Evolutionary conservation across 2,888 invertebrate genomes (phyloP).

Genomic region (Eristalis pertinax): DNA sequence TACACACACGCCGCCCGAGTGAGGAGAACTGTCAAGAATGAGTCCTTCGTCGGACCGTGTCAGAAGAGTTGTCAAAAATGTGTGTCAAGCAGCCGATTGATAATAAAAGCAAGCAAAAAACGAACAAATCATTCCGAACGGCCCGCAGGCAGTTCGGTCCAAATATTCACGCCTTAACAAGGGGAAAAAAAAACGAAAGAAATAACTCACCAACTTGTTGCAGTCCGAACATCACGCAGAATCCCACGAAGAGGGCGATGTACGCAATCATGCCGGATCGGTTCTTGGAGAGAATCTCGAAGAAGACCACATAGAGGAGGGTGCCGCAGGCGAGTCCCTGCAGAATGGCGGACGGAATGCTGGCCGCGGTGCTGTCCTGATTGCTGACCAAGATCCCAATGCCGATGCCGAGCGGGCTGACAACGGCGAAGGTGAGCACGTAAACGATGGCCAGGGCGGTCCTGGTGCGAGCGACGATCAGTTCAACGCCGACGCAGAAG

Average conservation of each 20-base stretch:
- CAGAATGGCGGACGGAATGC: conserved; percentile 84
- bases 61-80: no score
- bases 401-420: conserved; percentile 90
- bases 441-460: conserved; percentile 85
- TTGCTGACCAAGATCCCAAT: conserved; percentile 87
- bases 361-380: conserved; percentile 83
- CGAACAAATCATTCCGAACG: not conserved
- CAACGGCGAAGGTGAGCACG: conserved; percentile 89
- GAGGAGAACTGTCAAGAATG: no score
- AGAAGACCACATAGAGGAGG: conserved; percentile 97
- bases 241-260: conserved; percentile 86
- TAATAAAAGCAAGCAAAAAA: no score
- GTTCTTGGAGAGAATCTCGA: conserved; percentile 90
- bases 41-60: no score
- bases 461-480: conserved; percentile 87
- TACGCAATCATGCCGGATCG: conserved; percentile 85
- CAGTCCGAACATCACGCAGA: conserved; percentile 87
- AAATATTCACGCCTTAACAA: not conserved
- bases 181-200: not conserved
- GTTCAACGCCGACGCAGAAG: conserved; percentile 93
- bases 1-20: no score
- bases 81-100: no score
- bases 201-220: conserved; percentile 80
- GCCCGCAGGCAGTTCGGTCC: not conserved
- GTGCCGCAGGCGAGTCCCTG: conserved; percentile 96